A percentile compares a stretch with the other conserved stretches of the same genome.
Evolutionary conservation across 2,888 invertebrate genomes (phyloP).

Genomic region (Lacanobia wlatinum): DNA sequence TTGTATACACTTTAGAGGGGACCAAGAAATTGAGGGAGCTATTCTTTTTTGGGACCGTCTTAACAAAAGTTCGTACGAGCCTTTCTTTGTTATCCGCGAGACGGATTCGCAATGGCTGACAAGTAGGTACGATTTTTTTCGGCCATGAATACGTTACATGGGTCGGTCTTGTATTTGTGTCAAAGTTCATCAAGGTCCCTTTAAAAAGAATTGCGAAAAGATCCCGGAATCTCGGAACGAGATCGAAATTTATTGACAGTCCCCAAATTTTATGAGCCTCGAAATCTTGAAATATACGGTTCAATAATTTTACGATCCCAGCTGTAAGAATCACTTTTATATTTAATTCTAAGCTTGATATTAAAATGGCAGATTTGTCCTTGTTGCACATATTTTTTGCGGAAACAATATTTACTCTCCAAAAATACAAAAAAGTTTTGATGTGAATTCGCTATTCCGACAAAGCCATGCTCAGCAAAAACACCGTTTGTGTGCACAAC

Average conservation of each 20-base stretch:
- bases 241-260: constrained; percentile 52
- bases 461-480: constrained; percentile 57
- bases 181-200: constrained; percentile 83
- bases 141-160: constrained; percentile 75
- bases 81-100: constrained; percentile 77
- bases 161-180: constrained; percentile 79
- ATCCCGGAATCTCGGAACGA: constrained; percentile 41
- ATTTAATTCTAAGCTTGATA: background rate
- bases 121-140: constrained; percentile 70
- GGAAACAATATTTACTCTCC: background rate
- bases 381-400: background rate
- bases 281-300: constrained; percentile 31
- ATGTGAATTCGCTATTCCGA: constrained; percentile 17
- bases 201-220: constrained; percentile 44
- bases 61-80: constrained; percentile 74
- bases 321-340: background rate
- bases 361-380: background rate
- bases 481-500: constrained; percentile 63
- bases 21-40: constrained; percentile 82
- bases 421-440: constrained; percentile 19
- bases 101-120: constrained; percentile 81
- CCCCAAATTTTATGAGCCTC: constrained; percentile 36
- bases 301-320: constrained; percentile 11
- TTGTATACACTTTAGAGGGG: constrained; percentile 83
- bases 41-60: constrained; percentile 74